Percentiles rank a stretch among this genome's conserved stretches.
Evolutionary conservation across 2,113 vertebrate species (phyloP).

Genomic region (Podarcis cretensis): DNA sequence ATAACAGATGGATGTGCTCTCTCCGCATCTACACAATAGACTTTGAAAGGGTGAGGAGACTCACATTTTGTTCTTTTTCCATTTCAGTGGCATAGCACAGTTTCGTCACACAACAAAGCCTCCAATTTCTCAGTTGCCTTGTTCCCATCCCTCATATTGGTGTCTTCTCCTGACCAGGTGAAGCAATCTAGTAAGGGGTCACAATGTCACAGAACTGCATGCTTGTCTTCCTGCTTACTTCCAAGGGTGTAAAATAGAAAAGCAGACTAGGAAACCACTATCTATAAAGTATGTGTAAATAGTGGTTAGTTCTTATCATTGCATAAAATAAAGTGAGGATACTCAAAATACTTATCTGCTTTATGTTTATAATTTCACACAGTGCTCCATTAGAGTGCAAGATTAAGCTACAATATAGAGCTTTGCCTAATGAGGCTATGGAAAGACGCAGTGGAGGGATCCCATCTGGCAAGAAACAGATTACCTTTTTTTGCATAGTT

Average conservation of each 20-base stretch:
- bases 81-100: background rate
- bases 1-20: background rate
- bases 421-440: slow-evolving; percentile 4
- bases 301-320: slow-evolving; percentile 13
- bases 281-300: slow-evolving; percentile 29
- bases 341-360: slow-evolving; percentile 28
- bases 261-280: slow-evolving; percentile 1
- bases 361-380: slow-evolving; percentile 21
- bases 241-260: slow-evolving; percentile 25
- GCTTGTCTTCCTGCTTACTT: slow-evolving; percentile 20
- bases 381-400: background rate
- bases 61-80: background rate
- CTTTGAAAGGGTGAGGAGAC: background rate
- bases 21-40: background rate
- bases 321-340: background rate
- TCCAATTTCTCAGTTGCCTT: background rate
- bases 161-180: background rate
- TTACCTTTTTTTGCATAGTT: background rate
- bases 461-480: background rate
- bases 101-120: background rate
- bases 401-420: slow-evolving; percentile 15
- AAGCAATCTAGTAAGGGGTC: background rate
- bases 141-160: slow-evolving; percentile 11
- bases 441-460: background rate
- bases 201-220: background rate